Conservation (phyloP, 2,797 vertebrate species). For the Crocodylus rhombifer region DNA sequence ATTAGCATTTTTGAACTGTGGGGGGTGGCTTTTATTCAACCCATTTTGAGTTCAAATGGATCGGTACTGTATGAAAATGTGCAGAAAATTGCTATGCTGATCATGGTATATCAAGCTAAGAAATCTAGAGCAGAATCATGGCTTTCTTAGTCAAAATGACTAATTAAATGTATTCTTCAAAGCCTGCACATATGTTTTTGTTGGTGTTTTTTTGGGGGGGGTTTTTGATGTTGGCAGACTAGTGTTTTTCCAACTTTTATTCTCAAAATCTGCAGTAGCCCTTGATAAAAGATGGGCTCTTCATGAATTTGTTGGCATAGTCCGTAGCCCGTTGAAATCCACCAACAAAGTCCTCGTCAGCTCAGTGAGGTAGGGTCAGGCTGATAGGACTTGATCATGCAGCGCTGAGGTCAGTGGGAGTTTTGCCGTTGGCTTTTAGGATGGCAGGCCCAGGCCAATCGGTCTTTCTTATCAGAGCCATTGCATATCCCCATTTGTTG, state of each 20-base stretch:
- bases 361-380: accelerated
- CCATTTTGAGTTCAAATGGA: background rate
- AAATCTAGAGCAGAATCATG: background rate
- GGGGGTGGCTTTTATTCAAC: background rate
- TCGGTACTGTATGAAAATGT: background rate
- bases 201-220: background rate
- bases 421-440: background rate
- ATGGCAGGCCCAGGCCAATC: background rate
- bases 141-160: background rate
- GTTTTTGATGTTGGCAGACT: too few relatives aligned
- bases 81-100: conserved; percentile 29
- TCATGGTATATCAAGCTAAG: background rate
- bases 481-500: accelerated
- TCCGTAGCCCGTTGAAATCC: conserved; percentile 3
- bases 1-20: background rate
- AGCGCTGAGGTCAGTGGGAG: background rate
- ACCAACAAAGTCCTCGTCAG: background rate
- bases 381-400: background rate
- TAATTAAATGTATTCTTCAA: conserved; percentile 36
- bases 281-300: background rate
- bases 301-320: background rate
- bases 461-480: background rate
- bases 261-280: too few relatives aligned
- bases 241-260: too few relatives aligned
- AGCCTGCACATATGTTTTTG: background rate